phyloP scores from a whole-genome alignment of 2,888 invertebrate species.

The Chymomyza fuscimana region DNA sequence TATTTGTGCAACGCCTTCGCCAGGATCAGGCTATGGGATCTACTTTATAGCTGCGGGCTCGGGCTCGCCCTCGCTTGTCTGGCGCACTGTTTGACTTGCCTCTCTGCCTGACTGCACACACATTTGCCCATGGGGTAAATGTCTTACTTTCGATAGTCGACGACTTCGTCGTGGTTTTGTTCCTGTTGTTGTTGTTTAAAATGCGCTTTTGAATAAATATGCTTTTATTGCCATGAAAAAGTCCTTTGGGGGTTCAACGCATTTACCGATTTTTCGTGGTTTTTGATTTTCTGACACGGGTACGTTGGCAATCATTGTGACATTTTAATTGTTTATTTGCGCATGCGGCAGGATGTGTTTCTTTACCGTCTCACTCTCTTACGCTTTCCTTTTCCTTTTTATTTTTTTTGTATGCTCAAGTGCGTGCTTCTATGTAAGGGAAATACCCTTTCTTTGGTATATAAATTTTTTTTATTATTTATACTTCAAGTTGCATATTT shows the following conservation, averaged over 20 bases:
- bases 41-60: conserved; percentile 7
- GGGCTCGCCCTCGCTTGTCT: conserved; percentile 34
- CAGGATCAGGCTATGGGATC: conserved; percentile 4
- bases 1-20: conserved; percentile 55
- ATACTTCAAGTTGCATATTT: conserved; percentile 56
- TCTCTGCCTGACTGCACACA: conserved; percentile 42
- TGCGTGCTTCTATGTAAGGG: not conserved
- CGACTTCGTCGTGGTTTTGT: conserved; percentile 33
- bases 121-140: conserved; percentile 39
- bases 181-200: conserved; percentile 49
- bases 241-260: conserved; percentile 51
- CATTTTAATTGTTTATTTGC: conserved; percentile 74
- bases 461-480: not conserved
- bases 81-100: conserved; percentile 40
- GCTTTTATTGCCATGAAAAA: conserved; percentile 7
- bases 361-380: not conserved
- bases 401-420: not conserved
- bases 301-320: conserved; percentile 73
- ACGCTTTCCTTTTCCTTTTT: not conserved
- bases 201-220: conserved; percentile 67
- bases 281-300: conserved; percentile 75
- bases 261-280: conserved; percentile 67
- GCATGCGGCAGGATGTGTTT: conserved; percentile 26
- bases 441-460: not conserved
- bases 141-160: conserved; percentile 45